Percentiles rank a stretch among this genome's conserved stretches.
Evolutionary conservation across 1,140 invertebrate genomes (phyloP).

Genomic region (Trichogramma pretiosum): DNA sequence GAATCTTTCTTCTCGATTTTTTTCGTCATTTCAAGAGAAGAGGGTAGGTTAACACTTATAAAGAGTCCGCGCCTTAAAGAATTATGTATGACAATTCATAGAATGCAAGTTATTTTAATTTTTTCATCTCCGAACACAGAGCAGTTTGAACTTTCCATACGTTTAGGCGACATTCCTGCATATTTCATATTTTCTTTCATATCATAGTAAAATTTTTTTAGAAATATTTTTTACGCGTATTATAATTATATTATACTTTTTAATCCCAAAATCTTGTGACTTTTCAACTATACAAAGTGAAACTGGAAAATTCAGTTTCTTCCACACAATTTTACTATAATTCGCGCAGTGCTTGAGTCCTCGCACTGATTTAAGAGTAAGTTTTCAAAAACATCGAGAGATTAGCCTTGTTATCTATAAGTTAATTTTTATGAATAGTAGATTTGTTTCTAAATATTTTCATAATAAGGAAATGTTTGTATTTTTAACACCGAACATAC

Average conservation of each 20-base stretch:
- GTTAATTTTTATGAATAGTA: slow-evolving; percentile 35
- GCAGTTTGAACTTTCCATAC: no score
- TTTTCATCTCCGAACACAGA: no score
- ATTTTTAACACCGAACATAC: slow-evolving; percentile 46
- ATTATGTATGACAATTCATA: no score
- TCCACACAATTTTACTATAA: slow-evolving; percentile 15
- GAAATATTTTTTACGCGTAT: no score
- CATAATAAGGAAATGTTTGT: slow-evolving; percentile 40
- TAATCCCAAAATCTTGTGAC: slow-evolving; percentile 6
- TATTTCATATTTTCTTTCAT: no score
- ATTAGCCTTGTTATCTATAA: slow-evolving; percentile 41
- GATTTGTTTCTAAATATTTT: slow-evolving; percentile 32
- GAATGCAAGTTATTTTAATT: no score
- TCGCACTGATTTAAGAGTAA: slow-evolving; percentile 35
- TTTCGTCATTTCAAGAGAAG: slow-evolving; percentile 21
- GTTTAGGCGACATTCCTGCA: no score
- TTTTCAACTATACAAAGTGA: slow-evolving; percentile 13
- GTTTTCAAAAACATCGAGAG: slow-evolving; percentile 44
- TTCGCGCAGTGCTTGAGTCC: slow-evolving; percentile 3
- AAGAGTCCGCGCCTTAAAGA: slow-evolving; percentile 24
- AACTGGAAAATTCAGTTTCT: slow-evolving; percentile 5
- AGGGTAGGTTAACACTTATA: slow-evolving; percentile 34
- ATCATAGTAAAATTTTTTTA: no score
- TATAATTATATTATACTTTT: no score
- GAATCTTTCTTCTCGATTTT: slow-evolving; percentile 2